Conservation (phyloP, 2,113 vertebrate genomes). For the Scartelaos histophorus region DNA sequence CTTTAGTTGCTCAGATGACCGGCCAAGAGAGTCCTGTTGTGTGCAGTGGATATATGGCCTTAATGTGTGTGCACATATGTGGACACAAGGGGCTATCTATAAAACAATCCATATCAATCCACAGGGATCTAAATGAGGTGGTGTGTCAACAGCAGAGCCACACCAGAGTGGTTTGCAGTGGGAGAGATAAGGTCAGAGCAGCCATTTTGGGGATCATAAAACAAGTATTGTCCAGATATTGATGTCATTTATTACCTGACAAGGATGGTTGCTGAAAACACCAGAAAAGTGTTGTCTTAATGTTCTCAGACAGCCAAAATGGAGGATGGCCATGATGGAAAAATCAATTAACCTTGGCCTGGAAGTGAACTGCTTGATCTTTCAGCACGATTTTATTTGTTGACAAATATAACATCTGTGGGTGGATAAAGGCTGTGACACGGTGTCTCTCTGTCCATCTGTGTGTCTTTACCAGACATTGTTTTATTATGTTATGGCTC, state of each 20-base stretch:
- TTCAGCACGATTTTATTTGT: conserved; percentile 65
- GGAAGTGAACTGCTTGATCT: conserved; percentile 62
- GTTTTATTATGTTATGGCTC: conserved; percentile 7
- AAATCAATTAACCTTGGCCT: conserved; percentile 72
- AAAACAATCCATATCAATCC: conserved; percentile 67
- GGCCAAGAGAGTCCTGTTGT: background rate
- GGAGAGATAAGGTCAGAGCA: conserved; percentile 70
- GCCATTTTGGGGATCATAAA: conserved; percentile 68
- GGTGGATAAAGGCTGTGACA: conserved; percentile 23
- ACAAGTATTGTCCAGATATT: conserved; percentile 62
- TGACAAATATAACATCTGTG: conserved; percentile 64
- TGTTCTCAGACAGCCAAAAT: conserved; percentile 52
- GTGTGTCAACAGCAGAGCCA: conserved; percentile 60
- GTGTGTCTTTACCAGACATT: conserved; percentile 1
- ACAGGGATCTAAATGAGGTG: conserved; percentile 61
- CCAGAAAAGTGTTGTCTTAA: conserved; percentile 37
- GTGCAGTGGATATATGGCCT: background rate
- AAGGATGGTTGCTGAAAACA: conserved; percentile 39
- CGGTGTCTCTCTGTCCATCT: conserved; percentile 13
- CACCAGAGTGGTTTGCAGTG: conserved; percentile 54
- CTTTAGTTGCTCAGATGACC: background rate
- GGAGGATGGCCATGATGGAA: conserved; percentile 55
- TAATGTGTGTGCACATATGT: conserved; percentile 27
- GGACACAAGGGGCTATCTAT: conserved; percentile 34
- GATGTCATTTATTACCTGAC: conserved; percentile 71